phyloP scores from a whole-genome alignment of 1,140 invertebrate genomes.

The Magallana angulata region DNA sequence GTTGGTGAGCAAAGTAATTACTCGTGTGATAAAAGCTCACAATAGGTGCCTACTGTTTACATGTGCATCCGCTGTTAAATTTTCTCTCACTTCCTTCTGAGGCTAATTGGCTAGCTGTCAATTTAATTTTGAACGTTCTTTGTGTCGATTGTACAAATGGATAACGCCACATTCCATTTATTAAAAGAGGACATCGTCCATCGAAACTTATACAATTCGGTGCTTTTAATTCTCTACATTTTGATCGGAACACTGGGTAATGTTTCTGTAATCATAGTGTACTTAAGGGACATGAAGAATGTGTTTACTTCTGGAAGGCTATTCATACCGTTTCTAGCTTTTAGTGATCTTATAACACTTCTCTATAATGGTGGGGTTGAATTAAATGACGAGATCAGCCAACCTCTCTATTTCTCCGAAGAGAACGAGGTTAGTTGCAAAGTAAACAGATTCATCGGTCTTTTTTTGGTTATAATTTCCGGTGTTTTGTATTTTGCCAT shows the following conservation, averaged over 20 bases:
- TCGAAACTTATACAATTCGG: neutral
- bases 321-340: neutral
- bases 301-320: neutral
- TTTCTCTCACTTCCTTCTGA: too few species aligned
- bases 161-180: neutral
- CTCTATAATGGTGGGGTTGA: neutral
- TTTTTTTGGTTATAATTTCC: neutral
- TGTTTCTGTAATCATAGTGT: neutral
- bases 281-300: conserved; percentile 1
- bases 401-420: neutral
- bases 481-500: neutral
- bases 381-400: neutral
- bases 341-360: neutral
- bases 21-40: too few species aligned
- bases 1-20: too few species aligned
- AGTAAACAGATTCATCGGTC: neutral
- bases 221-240: neutral
- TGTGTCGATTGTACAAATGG: neutral
- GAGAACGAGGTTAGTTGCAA: neutral
- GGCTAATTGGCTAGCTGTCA: too few species aligned
- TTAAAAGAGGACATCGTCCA: neutral
- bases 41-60: too few species aligned
- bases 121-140: neutral
- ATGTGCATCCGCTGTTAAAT: too few species aligned
- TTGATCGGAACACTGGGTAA: neutral